A percentile compares a stretch with the other conserved stretches of the same genome.
phyloP scores from a whole-genome alignment of 2,113 vertebrate species.

The Nycticorax nycticorax region DNA sequence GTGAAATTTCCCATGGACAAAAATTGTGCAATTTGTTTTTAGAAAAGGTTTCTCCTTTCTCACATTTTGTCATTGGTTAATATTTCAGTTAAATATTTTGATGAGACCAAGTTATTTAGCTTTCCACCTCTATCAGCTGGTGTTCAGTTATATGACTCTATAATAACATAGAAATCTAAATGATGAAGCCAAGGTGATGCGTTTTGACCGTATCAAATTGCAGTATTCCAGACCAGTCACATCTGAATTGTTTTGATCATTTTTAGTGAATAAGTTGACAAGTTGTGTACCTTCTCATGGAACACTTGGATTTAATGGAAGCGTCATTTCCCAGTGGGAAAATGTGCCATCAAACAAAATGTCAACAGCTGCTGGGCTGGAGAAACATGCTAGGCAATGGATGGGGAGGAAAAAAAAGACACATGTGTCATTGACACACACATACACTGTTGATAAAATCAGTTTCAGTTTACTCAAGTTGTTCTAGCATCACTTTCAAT shows the following conservation, averaged over 20 bases:
- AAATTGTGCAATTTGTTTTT: background rate
- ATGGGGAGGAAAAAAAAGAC: background rate
- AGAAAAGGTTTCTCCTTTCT: background rate
- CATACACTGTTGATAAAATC: constrained; percentile 30
- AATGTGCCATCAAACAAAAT: background rate
- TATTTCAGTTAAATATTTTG: background rate
- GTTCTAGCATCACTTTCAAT: constrained; percentile 38
- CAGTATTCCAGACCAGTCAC: background rate
- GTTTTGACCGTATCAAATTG: background rate
- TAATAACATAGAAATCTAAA: background rate
- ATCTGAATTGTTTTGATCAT: background rate
- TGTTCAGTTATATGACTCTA: background rate
- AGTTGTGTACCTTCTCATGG: background rate
- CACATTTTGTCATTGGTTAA: background rate
- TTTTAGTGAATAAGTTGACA: constrained; percentile 32
- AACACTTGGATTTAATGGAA: constrained; percentile 21
- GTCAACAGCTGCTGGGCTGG: constrained; percentile 32
- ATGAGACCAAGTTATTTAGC: background rate
- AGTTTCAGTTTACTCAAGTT: constrained; percentile 39
- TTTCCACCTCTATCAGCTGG: background rate
- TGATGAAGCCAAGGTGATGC: background rate
- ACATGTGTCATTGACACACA: background rate
- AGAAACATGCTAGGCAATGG: constrained; percentile 22
- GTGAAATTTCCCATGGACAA: background rate
- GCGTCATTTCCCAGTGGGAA: constrained; percentile 12